Evolutionary conservation across 2,888 invertebrate species (phyloP).

Genomic region (Chydorus sphaericus): DNA sequence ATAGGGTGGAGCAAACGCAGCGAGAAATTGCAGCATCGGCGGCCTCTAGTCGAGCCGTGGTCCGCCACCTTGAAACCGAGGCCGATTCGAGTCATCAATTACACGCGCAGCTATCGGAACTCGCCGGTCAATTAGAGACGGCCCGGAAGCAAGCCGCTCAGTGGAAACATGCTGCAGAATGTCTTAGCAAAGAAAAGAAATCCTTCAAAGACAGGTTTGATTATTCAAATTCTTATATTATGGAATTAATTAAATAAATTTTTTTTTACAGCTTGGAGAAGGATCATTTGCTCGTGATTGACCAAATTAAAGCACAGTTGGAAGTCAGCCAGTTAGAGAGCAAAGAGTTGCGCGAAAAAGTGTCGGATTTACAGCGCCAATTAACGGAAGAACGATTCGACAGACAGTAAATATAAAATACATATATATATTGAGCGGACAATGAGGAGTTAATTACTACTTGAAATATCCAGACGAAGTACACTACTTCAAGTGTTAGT

Average conservation of each 20-base stretch:
- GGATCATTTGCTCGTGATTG: not conserved
- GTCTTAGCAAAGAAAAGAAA: constrained; percentile 1
- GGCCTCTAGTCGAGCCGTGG: constrained; percentile 8
- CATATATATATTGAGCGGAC: not conserved
- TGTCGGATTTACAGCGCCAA: not conserved
- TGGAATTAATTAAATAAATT: not conserved
- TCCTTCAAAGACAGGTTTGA: constrained; percentile 9
- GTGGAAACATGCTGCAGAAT: constrained; percentile 8
- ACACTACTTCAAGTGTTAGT: constrained; percentile 11
- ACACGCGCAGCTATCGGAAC: not conserved
- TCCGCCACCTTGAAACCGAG: constrained; percentile 11
- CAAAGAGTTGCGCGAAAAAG: constrained; percentile 1
- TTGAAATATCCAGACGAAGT: not conserved
- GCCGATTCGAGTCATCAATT: not conserved
- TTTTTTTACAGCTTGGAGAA: not conserved
- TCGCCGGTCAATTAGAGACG: not conserved
- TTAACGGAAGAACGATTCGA: not conserved
- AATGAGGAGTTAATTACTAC: not conserved
- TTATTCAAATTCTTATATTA: not conserved
- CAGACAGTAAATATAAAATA: not conserved
- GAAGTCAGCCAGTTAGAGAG: not conserved
- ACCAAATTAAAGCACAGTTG: not conserved
- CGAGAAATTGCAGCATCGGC: constrained; percentile 10
- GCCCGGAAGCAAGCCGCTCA: constrained; percentile 5
- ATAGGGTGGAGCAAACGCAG: constrained; percentile 4